These are phyloP conservation scores for Coremacera marginata DNA, from an alignment of 2,888 invertebrate species.

Conservation along the genomic window DNA sequence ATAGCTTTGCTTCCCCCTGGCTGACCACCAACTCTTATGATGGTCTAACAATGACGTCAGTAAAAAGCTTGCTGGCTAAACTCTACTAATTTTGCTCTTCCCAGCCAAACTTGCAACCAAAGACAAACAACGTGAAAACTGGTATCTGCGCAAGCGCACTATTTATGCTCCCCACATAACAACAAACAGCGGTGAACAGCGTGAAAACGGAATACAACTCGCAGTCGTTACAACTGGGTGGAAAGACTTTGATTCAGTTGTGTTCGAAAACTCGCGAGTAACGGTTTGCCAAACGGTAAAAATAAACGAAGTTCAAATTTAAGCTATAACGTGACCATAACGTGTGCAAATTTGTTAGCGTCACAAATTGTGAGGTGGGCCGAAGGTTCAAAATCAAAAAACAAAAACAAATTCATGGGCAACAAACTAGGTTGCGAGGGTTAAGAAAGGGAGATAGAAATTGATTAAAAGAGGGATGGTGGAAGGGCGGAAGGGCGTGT, in stretches of 20 bases:
- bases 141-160: neutral
- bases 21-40: neutral
- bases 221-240: neutral
- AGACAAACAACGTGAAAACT: neutral
- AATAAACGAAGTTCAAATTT: neutral
- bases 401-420: no score
- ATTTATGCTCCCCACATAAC: neutral
- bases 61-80: neutral
- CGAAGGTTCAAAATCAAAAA: no score
- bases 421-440: neutral
- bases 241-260: conserved; percentile 7
- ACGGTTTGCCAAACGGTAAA: conserved; percentile 1
- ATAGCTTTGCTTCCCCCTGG: neutral
- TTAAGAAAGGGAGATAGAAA: neutral
- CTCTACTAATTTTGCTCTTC: no score
- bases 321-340: neutral
- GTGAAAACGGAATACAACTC: conserved; percentile 7
- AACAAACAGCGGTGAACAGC: neutral
- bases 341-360: conserved; percentile 20
- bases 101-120: neutral
- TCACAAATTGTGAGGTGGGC: neutral
- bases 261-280: conserved; percentile 8
- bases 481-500: neutral
- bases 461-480: neutral
- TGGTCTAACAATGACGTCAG: conserved; percentile 27